Evolutionary conservation across 2,888 invertebrate species (phyloP).

Genomic region (Leistus spinibarbis): DNA sequence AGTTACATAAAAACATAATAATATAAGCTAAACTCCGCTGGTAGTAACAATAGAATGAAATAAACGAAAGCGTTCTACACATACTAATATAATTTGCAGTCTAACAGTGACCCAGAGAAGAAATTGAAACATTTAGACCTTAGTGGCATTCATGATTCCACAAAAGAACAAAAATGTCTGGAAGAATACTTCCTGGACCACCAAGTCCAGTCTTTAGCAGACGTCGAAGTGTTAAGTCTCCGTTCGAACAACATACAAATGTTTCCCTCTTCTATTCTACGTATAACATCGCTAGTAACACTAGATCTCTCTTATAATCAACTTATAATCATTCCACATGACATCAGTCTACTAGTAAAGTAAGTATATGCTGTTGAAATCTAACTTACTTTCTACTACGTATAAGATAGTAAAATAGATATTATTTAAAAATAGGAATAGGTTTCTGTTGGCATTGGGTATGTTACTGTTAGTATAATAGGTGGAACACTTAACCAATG

Average conservation of each 20-base stretch:
- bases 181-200: conserved; percentile 55
- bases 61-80: too few relatives aligned
- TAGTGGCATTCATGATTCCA: conserved; percentile 52
- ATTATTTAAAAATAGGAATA: too few relatives aligned
- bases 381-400: too few relatives aligned
- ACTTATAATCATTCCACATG: conserved; percentile 67
- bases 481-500: not conserved
- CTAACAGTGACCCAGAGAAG: conserved; percentile 23
- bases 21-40: too few relatives aligned
- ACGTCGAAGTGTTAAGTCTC: conserved; percentile 55
- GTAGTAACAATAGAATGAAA: too few relatives aligned
- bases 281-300: conserved; percentile 65
- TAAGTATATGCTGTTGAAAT: too few relatives aligned
- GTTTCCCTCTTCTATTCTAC: conserved; percentile 66
- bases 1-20: too few relatives aligned
- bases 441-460: not conserved
- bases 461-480: not conserved
- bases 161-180: conserved; percentile 43
- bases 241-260: conserved; percentile 64
- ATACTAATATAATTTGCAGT: too few relatives aligned
- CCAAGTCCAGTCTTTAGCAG: conserved; percentile 52
- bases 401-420: too few relatives aligned
- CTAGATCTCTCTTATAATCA: conserved; percentile 74
- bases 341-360: conserved; percentile 65
- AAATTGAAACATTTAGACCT: conserved; percentile 52